Conservation (phyloP, 2,888 invertebrate genomes). For the Fragum whitleyi region DNA sequence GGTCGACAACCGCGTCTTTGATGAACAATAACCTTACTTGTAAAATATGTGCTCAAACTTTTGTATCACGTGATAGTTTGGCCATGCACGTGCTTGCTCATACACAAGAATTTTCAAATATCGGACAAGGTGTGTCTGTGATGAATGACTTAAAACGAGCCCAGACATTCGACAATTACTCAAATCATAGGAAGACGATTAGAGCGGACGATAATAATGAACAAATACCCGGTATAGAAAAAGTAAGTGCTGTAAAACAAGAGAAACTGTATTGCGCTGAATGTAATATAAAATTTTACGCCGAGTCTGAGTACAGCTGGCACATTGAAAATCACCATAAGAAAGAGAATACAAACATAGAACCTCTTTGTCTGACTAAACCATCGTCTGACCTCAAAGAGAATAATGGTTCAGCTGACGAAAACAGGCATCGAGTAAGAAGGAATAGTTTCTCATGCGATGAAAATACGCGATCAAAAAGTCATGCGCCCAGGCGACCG, state of each 20-base stretch:
- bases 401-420: neutral
- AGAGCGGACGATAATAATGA: neutral
- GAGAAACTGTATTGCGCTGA: conserved; percentile 33
- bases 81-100: conserved; percentile 83
- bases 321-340: conserved; percentile 45
- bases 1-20: neutral
- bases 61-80: conserved; percentile 77
- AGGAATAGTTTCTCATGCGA: conserved; percentile 58
- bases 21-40: conserved; percentile 61
- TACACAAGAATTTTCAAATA: conserved; percentile 52
- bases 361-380: conserved; percentile 50
- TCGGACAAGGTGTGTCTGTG: neutral
- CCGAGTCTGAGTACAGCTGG: conserved; percentile 49
- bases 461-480: conserved; percentile 20
- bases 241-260: neutral
- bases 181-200: neutral
- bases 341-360: neutral
- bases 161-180: conserved; percentile 1
- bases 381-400: conserved; percentile 19
- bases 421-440: conserved; percentile 26
- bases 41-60: conserved; percentile 77
- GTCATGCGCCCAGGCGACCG: conserved; percentile 43
- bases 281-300: conserved; percentile 51
- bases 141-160: conserved; percentile 4
- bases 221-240: neutral